Conservation (phyloP, 1,140 invertebrate genomes). For the Drosophila kurseongensis region DNA sequence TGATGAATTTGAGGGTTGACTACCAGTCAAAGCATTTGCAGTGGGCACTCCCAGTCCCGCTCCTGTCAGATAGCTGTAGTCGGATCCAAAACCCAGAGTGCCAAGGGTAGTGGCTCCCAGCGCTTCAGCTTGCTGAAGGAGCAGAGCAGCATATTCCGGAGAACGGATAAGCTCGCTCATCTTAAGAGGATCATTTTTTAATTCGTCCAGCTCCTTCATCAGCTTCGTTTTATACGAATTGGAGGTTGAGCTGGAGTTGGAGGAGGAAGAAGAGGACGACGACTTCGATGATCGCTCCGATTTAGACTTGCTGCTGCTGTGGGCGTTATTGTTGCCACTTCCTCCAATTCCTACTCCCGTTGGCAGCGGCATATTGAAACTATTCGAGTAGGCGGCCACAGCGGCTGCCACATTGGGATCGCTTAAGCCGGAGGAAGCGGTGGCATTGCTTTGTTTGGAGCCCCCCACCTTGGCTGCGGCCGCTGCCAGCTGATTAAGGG, state of each 20-base stretch:
- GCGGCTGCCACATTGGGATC: constrained; percentile 80
- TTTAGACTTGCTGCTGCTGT: constrained; percentile 66
- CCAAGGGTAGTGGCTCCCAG: constrained; percentile 81
- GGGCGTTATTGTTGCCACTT: constrained; percentile 19
- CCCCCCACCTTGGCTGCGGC: constrained; percentile 79
- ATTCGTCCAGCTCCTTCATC: constrained; percentile 82
- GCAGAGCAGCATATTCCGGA: constrained; percentile 78
- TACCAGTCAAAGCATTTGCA: constrained; percentile 22
- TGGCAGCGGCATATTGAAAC: constrained; percentile 75
- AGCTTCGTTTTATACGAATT: constrained; percentile 83
- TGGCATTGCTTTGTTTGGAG: constrained; percentile 51
- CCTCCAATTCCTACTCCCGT: constrained; percentile 12
- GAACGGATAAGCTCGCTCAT: constrained; percentile 82
- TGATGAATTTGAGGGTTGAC: constrained; percentile 41
- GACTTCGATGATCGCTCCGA: constrained; percentile 69
- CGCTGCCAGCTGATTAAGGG: constrained; percentile 77
- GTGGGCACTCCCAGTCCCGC: constrained; percentile 39
- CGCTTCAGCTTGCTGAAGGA: constrained; percentile 82
- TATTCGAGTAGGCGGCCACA: constrained; percentile 77
- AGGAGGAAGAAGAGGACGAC: constrained; percentile 70
- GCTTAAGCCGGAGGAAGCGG: constrained; percentile 33
- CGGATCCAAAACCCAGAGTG: constrained; percentile 74
- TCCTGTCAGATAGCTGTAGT: constrained; percentile 77
- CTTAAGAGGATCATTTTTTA: constrained; percentile 82
- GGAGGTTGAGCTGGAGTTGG: constrained; percentile 70